phyloP scores from a whole-genome alignment of 2,113 vertebrate species.

The Ictidomys tridecemlineatus region DNA sequence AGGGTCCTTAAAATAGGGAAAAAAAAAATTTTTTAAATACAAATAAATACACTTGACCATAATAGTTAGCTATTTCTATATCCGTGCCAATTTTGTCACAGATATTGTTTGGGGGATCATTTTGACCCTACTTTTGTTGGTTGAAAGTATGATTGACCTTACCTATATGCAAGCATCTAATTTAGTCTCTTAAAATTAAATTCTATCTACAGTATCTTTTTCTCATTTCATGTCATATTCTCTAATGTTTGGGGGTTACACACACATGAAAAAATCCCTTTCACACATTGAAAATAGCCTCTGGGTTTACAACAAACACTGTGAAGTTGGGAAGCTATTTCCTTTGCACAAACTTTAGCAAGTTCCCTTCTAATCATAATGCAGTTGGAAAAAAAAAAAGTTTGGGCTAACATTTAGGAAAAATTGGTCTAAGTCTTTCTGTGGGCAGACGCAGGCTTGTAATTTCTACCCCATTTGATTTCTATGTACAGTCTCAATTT shows the following conservation, averaged over 20 bases:
- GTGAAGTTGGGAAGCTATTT: conserved; percentile 89
- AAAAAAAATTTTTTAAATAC: neutral
- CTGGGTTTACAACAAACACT: conserved; percentile 93
- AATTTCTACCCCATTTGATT: conserved; percentile 89
- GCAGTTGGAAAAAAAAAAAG: conserved; percentile 78
- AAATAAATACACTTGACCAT: neutral
- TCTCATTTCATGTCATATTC: conserved; percentile 79
- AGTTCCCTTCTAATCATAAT: conserved; percentile 71
- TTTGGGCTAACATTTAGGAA: conserved; percentile 87
- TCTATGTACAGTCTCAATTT: conserved; percentile 89
- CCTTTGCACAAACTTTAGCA: conserved; percentile 84
- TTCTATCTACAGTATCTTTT: conserved; percentile 73
- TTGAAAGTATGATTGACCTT: conserved; percentile 82
- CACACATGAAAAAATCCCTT: conserved; percentile 74
- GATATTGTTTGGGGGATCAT: conserved; percentile 85
- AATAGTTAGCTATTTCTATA: conserved; percentile 87
- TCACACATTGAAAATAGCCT: conserved; percentile 87
- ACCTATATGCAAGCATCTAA: conserved; percentile 78
- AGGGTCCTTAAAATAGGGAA: conserved; percentile 84
- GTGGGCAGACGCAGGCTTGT: conserved; percentile 87
- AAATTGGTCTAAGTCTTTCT: conserved; percentile 86
- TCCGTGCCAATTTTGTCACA: conserved; percentile 92
- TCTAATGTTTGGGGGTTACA: conserved; percentile 75
- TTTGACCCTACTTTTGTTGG: conserved; percentile 85
- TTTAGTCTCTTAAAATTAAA: conserved; percentile 77